Base-by-base conservation (phyloP, 2,888 invertebrate genomes). In the Phyto melanocephala region DNA sequence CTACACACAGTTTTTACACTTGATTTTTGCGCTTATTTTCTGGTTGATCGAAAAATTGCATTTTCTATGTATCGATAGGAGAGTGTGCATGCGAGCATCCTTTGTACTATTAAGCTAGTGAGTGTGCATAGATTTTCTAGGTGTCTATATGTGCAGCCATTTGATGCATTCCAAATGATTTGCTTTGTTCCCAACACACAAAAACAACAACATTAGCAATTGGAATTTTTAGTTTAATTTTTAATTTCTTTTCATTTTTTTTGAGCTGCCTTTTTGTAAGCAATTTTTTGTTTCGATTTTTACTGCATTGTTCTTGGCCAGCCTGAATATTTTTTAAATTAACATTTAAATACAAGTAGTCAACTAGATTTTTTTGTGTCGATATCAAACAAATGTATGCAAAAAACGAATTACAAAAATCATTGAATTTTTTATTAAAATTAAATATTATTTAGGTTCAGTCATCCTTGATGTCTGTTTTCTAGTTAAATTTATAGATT, bases 11-110 rank as follows among this genome's bases (percentile, higher is more conserved):
- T 58, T 80, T 85, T 86, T 86, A 81, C 75, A 40, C 52, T 71
- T 87, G 89, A 89, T 88, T 89, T 89, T 88, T 87, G 89, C 87
- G 88, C 88, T 88, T 87, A 89, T 89, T 88, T 88, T 89, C 87
- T 87, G 88, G 89, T 88, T 88, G 89, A 88, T 88, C 89, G 89
- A 87, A 88, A 89, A 87, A 87, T 87, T 89, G 72, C 65, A 72
- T 60, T 72, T 79, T 58, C 65, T 67, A 65, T 60, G 60, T 54
- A 24, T 1, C 37, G 45, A 67, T n/a, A n/a, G n/a, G n/a, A 67
- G 40, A 42, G 22, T 42, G 54, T 52, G 45, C 70, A 13, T 65
- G 24, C 33, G 20, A 74, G n/a, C n/a, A 52, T 70, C 63, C 60
- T 75, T 65, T 74, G 71, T 70, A 15, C 22, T 33, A 22, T 62